Conservation (phyloP, 1,140 invertebrate species). For the Plectus sambesii region DNA sequence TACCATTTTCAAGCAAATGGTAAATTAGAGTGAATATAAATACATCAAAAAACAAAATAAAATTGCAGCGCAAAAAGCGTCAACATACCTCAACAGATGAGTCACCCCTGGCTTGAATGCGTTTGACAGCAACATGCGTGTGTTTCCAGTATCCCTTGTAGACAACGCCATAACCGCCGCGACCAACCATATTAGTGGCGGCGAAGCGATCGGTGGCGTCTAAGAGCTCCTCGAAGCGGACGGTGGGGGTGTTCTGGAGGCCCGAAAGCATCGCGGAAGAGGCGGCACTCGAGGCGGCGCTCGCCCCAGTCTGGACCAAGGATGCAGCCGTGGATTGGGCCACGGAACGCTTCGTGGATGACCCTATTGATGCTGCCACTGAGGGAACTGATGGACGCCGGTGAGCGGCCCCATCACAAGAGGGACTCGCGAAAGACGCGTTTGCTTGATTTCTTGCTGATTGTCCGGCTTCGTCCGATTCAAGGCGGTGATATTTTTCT, state of each 20-base stretch:
- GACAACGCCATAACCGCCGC: constrained; percentile 67
- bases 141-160: constrained; percentile 79
- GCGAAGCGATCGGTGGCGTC: constrained; percentile 68
- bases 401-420: constrained; percentile 1
- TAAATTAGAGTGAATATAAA: no score
- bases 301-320: constrained; percentile 44
- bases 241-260: constrained; percentile 51
- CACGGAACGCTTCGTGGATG: constrained; percentile 7
- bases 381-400: background rate
- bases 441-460: no score
- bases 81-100: constrained; percentile 19
- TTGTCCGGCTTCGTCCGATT: no score
- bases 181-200: constrained; percentile 61
- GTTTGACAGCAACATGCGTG: constrained; percentile 76
- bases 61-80: no score
- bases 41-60: no score
- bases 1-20: no score
- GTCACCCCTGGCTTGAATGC: constrained; percentile 52
- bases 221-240: constrained; percentile 65
- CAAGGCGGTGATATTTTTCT: constrained; percentile 53
- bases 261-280: constrained; percentile 49
- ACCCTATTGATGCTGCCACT: background rate
- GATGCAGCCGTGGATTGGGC: background rate
- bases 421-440: background rate
- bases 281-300: constrained; percentile 8